These are phyloP conservation scores for Carabus problematicus DNA, from an alignment of 2,888 invertebrate genomes.

Conservation along the genomic window DNA sequence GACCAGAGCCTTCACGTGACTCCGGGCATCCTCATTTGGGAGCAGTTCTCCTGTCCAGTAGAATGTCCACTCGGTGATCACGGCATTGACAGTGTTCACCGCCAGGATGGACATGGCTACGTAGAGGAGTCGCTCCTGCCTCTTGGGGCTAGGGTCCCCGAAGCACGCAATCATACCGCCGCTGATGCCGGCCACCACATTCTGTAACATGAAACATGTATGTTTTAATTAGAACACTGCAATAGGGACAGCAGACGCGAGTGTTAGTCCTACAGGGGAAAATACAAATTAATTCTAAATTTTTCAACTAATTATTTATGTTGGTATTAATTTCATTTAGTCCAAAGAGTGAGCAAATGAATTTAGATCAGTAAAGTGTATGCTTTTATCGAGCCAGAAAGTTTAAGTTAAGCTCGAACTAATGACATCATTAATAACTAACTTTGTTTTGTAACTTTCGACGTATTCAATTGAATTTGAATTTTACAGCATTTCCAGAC, in stretches of 20 bases:
- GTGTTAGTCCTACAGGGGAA: no score
- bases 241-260: no score
- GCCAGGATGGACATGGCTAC: constrained; percentile 63
- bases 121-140: constrained; percentile 61
- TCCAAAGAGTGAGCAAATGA: background rate
- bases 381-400: no score
- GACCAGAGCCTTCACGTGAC: constrained; percentile 28
- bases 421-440: no score
- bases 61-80: constrained; percentile 61
- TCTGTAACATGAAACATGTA: constrained; percentile 52
- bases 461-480: no score
- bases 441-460: no score
- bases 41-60: constrained; percentile 48
- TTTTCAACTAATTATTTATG: constrained; percentile 2
- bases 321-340: background rate
- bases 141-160: constrained; percentile 56
- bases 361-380: no score
- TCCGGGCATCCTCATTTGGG: constrained; percentile 11
- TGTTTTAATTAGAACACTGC: background rate
- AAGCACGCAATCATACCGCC: constrained; percentile 61
- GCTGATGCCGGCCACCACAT: constrained; percentile 60
- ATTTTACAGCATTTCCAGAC: no score
- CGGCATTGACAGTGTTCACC: constrained; percentile 64
- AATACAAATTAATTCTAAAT: no score
- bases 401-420: no score